These are phyloP conservation scores for Dasysyrphus albostriatus DNA, from an alignment of 2,888 invertebrate species.

Conservation along the genomic window DNA sequence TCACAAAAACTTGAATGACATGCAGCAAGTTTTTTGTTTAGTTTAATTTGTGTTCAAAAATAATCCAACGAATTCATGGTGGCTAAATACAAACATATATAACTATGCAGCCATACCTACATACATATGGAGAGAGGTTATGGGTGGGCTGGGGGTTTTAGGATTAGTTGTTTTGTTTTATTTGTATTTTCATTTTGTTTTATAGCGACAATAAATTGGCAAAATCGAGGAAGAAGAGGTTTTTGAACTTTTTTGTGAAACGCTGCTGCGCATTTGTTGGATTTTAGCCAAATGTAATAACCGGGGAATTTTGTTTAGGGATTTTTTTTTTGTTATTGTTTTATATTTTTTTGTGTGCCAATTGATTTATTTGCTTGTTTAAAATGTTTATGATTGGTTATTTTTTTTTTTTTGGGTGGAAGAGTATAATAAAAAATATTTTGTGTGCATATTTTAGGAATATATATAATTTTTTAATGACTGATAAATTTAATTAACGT, in stretches of 20 bases:
- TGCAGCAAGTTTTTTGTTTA: constrained; percentile 33
- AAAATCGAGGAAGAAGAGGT: constrained; percentile 43
- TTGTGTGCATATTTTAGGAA: not conserved
- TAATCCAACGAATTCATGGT: not conserved
- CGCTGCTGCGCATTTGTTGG: constrained; percentile 43
- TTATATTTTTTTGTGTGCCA: constrained; percentile 4
- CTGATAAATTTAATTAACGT: constrained; percentile 3
- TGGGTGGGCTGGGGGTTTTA: not conserved
- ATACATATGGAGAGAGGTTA: not conserved
- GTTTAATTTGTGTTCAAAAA: constrained; percentile 33
- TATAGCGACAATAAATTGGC: constrained; percentile 37
- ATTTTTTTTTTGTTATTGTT: not conserved
- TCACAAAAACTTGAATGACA: constrained; percentile 50
- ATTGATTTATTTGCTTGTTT: constrained; percentile 56
- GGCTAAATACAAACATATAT: no score
- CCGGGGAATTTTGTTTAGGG: constrained; percentile 32
- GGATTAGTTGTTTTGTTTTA: constrained; percentile 22
- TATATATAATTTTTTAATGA: not conserved
- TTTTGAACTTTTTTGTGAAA: constrained; percentile 61
- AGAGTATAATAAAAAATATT: not conserved
- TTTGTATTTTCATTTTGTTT: constrained; percentile 30
- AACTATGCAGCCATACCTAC: no score
- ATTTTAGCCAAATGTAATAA: constrained; percentile 49
- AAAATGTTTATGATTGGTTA: constrained; percentile 42
- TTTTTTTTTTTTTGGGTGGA: constrained; percentile 5